phyloP scores from a whole-genome alignment of 2,888 invertebrate genomes.

The Monoplex corrugatus region DNA sequence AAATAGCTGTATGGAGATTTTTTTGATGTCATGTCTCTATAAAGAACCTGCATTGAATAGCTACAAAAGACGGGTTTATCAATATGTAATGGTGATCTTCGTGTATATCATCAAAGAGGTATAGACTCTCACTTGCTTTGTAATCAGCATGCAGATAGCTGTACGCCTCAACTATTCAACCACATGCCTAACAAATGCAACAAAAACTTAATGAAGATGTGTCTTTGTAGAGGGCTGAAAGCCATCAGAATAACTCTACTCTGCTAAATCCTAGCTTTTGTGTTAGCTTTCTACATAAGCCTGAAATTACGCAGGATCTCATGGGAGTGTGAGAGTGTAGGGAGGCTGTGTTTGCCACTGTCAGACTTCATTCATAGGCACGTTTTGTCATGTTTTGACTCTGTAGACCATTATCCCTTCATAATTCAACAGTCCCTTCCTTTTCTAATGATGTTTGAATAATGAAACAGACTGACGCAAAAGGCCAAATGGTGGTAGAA shows the following conservation, averaged over 20 bases:
- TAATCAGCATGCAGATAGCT: background rate
- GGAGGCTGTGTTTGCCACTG: slow-evolving; percentile 34
- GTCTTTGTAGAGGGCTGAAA: slow-evolving; percentile 35
- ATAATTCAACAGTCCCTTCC: slow-evolving; percentile 45
- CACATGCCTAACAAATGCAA: slow-evolving; percentile 30
- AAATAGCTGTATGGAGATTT: slow-evolving; percentile 29
- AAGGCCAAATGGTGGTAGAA: slow-evolving; percentile 45
- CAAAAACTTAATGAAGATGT: slow-evolving; percentile 48
- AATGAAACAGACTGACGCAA: slow-evolving; percentile 52
- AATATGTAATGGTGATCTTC: slow-evolving; percentile 56
- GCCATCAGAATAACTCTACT: slow-evolving; percentile 34
- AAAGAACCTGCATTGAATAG: slow-evolving; percentile 47
- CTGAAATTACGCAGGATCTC: slow-evolving; percentile 47
- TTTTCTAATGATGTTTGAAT: slow-evolving; percentile 53
- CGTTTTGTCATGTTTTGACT: slow-evolving; percentile 53
- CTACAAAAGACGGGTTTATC: slow-evolving; percentile 51
- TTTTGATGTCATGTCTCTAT: slow-evolving; percentile 43
- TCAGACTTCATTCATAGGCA: slow-evolving; percentile 41
- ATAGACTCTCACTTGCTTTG: slow-evolving; percentile 18
- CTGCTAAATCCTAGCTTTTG: slow-evolving; percentile 38
- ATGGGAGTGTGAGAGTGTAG: slow-evolving; percentile 37
- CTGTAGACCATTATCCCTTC: slow-evolving; percentile 46
- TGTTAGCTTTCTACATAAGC: slow-evolving; percentile 37
- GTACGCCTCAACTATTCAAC: slow-evolving; percentile 27
- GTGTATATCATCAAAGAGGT: slow-evolving; percentile 1